A percentile compares a stretch with the other conserved stretches of the same genome.
phyloP scores from a whole-genome alignment of 2,113 vertebrate genomes.

The Phyllostomus hastatus region DNA sequence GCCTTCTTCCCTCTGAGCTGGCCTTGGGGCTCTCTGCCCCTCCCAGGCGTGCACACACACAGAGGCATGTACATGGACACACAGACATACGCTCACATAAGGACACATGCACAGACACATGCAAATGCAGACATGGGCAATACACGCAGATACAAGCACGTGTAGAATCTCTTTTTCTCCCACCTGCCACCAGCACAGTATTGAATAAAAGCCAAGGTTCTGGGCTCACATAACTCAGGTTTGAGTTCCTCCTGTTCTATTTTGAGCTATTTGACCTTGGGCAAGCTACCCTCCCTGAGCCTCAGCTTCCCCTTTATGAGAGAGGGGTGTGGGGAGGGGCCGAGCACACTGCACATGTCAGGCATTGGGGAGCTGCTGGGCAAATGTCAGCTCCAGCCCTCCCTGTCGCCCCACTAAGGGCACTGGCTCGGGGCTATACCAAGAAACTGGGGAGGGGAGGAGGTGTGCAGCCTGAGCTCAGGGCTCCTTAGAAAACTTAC shows the following conservation, averaged over 20 bases:
- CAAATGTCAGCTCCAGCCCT: rapidly evolving
- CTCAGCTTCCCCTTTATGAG: neutral
- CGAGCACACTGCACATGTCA: rapidly evolving
- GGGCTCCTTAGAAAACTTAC: neutral
- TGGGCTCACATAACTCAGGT: neutral
- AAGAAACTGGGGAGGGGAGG: neutral
- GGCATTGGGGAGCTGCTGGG: neutral
- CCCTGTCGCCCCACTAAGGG: rapidly evolving
- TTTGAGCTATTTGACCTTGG: neutral
- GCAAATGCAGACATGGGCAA: neutral
- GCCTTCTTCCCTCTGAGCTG: too few relatives aligned
- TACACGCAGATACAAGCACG: neutral
- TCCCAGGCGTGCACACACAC: too few relatives aligned
- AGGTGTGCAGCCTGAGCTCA: rapidly evolving
- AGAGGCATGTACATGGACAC: neutral
- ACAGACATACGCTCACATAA: neutral
- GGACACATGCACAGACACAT: neutral
- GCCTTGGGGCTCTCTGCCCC: neutral
- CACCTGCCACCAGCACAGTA: neutral
- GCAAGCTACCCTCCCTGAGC: rapidly evolving
- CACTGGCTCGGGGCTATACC: neutral
- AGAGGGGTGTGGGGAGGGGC: neutral
- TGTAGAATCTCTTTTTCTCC: neutral
- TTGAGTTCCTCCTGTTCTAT: neutral
- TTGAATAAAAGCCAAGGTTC: neutral